Evolutionary conservation across 2,888 invertebrate genomes (phyloP).

Genomic region (Plebejus argus): DNA sequence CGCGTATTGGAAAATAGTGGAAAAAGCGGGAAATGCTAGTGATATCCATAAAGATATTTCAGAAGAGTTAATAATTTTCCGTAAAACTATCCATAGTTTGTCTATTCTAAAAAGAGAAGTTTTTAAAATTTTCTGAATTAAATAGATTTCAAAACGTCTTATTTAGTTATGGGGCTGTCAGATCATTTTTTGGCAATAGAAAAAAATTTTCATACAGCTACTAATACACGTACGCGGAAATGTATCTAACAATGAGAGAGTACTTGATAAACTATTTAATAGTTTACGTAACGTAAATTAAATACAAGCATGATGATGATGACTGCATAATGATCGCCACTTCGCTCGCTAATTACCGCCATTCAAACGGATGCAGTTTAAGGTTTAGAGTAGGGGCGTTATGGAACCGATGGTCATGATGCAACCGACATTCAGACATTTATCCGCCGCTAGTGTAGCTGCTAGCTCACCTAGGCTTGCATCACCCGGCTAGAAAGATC

Average conservation of each 20-base stretch:
- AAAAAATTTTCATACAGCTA: neutral
- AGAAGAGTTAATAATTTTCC: too few relatives aligned
- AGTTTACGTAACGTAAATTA: neutral
- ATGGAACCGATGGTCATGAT: slow-evolving; percentile 38
- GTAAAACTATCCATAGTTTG: too few relatives aligned
- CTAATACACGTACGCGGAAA: neutral
- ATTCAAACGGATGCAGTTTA: slow-evolving; percentile 19
- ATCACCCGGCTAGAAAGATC: slow-evolving; percentile 78
- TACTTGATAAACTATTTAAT: neutral
- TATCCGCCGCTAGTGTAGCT: slow-evolving; percentile 56
- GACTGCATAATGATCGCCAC: neutral
- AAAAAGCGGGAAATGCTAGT: too few relatives aligned
- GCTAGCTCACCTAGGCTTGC: slow-evolving; percentile 65
- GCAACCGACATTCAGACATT: slow-evolving; percentile 59
- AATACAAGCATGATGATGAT: neutral
- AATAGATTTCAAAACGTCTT: too few relatives aligned
- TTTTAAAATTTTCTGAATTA: too few relatives aligned
- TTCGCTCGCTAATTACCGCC: slow-evolving; percentile 6
- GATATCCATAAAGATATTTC: too few relatives aligned
- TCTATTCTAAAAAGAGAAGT: too few relatives aligned
- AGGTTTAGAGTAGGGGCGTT: slow-evolving; percentile 26
- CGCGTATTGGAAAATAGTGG: too few relatives aligned
- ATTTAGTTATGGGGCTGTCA: too few relatives aligned
- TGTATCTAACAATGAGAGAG: neutral
- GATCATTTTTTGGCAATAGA: too few relatives aligned